These are phyloP conservation scores for Zeus faber DNA, from an alignment of 2,113 vertebrate species.

Conservation along the genomic window DNA sequence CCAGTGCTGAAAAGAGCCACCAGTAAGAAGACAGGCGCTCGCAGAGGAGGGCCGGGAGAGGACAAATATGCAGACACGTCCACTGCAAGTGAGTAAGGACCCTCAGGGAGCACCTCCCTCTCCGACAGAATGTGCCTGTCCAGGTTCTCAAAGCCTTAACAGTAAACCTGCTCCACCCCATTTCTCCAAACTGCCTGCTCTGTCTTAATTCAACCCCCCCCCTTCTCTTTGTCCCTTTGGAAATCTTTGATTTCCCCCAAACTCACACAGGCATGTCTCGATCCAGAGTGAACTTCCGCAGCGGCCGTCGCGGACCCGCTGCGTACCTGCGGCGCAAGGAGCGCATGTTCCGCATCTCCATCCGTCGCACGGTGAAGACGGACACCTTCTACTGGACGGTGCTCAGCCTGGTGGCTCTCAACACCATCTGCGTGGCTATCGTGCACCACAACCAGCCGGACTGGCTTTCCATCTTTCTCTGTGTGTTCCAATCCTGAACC, in stretches of 20 bases:
- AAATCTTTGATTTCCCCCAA: too few relatives aligned
- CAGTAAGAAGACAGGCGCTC: conserved; percentile 92
- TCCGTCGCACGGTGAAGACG: conserved; percentile 98
- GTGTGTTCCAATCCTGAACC: conserved; percentile 72
- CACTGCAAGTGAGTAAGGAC: conserved; percentile 82
- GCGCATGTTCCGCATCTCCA: conserved; percentile 91
- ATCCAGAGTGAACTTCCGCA: conserved; percentile 91
- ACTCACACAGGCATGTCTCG: conserved; percentile 82
- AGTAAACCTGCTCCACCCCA: neutral
- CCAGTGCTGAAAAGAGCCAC: conserved; percentile 92
- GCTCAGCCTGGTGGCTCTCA: conserved; percentile 92
- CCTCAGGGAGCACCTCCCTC: neutral
- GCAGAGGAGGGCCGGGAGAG: conserved; percentile 86
- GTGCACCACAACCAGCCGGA: conserved; percentile 96
- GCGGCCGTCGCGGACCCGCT: conserved; percentile 84
- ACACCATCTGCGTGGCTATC: conserved; percentile 97
- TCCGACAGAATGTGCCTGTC: neutral
- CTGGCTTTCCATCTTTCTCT: conserved; percentile 96
- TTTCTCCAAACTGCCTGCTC: neutral
- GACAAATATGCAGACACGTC: conserved; percentile 90
- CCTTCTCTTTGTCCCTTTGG: too few relatives aligned
- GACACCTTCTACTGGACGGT: conserved; percentile 97
- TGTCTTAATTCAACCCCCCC: neutral
- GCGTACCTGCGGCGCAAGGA: conserved; percentile 97
- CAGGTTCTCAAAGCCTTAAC: neutral